These are phyloP conservation scores for Umimayanthus kanabou DNA, from an alignment of 92 coral and sea anemone species.

Conservation along the genomic window DNA sequence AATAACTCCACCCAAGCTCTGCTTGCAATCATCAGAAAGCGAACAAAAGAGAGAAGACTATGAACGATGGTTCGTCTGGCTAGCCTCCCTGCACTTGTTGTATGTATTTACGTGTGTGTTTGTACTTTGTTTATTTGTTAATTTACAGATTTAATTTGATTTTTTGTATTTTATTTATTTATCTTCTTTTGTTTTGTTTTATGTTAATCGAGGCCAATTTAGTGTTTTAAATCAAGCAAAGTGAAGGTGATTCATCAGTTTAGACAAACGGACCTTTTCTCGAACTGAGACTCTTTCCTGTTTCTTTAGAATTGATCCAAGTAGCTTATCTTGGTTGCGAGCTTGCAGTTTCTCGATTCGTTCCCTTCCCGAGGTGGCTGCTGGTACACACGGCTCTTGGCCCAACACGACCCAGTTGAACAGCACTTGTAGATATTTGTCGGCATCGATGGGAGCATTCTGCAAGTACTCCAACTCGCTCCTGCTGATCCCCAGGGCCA, in stretches of 20 bases:
- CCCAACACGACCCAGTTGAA: slow-evolving; percentile 32
- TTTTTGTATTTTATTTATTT: no score
- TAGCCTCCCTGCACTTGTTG: background rate
- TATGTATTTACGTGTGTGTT: no score
- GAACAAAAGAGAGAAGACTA: background rate
- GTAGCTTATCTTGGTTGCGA: slow-evolving; percentile 15
- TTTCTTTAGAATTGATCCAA: slow-evolving; percentile 29
- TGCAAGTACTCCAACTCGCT: slow-evolving; percentile 32
- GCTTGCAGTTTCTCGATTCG: background rate
- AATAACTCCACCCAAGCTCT: background rate
- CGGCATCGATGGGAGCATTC: slow-evolving; percentile 18
- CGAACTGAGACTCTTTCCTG: slow-evolving; percentile 22
- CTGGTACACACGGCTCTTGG: slow-evolving; percentile 5
- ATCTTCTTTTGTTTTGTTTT: no score
- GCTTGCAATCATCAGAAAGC: background rate
- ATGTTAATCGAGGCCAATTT: background rate
- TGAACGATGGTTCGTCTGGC: background rate
- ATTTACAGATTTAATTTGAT: no score
- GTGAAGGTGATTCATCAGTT: background rate
- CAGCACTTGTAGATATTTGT: slow-evolving; percentile 6
- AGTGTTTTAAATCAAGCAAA: background rate
- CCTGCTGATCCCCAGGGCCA: slow-evolving; percentile 20
- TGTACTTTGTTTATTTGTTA: no score
- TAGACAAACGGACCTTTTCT: slow-evolving; percentile 2
- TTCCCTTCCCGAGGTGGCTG: background rate